Evolutionary conservation across 2,888 invertebrate species (phyloP).

Genomic region (Plebejus anna): DNA sequence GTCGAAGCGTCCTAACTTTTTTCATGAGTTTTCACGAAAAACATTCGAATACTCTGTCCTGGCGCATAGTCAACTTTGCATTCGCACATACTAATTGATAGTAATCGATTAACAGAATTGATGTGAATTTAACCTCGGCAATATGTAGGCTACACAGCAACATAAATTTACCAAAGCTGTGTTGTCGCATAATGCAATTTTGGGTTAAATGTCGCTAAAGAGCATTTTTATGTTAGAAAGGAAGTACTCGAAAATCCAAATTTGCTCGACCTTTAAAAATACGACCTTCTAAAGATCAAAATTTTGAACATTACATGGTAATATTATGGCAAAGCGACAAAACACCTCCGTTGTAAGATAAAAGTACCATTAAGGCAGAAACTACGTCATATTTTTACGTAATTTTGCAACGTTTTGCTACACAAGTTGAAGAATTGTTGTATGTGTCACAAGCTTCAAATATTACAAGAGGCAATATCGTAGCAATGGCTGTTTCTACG

Average conservation of each 20-base stretch:
- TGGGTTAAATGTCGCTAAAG: not conserved
- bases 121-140: conserved; percentile 40
- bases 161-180: conserved; percentile 32
- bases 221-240: not conserved
- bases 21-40: not conserved
- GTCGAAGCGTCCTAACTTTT: not conserved
- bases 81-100: conserved; percentile 36
- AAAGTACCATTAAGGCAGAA: not conserved
- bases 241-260: not conserved
- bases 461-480: not conserved
- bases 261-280: not conserved
- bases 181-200: conserved; percentile 29
- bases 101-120: conserved; percentile 42
- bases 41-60: not conserved
- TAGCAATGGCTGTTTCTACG: not conserved
- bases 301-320: not conserved
- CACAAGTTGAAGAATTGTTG: conserved; percentile 17
- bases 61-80: conserved; percentile 30
- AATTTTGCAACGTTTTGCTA: conserved; percentile 2
- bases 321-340: not conserved
- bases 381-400: not conserved
- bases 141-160: conserved; percentile 37
- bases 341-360: not conserved
- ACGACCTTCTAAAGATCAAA: too few relatives aligned
- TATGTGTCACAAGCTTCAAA: conserved; percentile 13